Base-by-base conservation (phyloP, 1,140 invertebrate species). In the Drosophila guanche region DNA sequence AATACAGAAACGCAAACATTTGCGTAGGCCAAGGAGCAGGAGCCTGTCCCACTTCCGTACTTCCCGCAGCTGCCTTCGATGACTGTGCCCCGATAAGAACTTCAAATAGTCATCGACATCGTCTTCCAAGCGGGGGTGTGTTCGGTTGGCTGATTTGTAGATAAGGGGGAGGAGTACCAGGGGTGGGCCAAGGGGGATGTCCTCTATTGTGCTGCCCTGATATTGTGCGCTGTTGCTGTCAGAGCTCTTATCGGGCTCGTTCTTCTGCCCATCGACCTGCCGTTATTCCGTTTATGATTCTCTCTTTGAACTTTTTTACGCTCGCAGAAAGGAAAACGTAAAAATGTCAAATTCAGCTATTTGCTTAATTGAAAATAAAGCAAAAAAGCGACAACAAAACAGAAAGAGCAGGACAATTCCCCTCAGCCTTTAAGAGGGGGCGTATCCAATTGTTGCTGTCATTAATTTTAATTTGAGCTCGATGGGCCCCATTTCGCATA, bases 331-430 rank as follows among this genome's bases (percentile, higher is more conserved):
- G 25, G 72, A 76, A 48, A 74, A 53, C 58, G 43, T 1, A 61
- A 62, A 86, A 88, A 86, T 78, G 83, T 86, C 81, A 86, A 86
- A 81, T 86, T 86, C 81, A 86, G 81, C 83, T 88, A 88, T 86
- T 86, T 86, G 81, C 88, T 88, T 86, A 86, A 86, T 88, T 86
- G 83, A 88, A 85, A 86, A 76, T 53, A 76, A 69, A 61, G 51
- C 41, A 62, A 29, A 69, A 29, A 56, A 25, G 6, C 6, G 25
- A 33, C 12, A 45, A 41, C 51, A 16, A 50, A 37, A 37, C 10
- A 37, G 8, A 8, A 43, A 20, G 22, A 23, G 22, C 46, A 59
- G 8, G 20, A 43, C 20, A 53, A 37, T 4, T 27, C 12, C n/a
- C 25, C 14, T 16, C 22, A 45, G 20, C 41, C 37, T 42, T 46